phyloP scores from a whole-genome alignment of 2,888 invertebrate genomes.

The Nasonia oneida region DNA sequence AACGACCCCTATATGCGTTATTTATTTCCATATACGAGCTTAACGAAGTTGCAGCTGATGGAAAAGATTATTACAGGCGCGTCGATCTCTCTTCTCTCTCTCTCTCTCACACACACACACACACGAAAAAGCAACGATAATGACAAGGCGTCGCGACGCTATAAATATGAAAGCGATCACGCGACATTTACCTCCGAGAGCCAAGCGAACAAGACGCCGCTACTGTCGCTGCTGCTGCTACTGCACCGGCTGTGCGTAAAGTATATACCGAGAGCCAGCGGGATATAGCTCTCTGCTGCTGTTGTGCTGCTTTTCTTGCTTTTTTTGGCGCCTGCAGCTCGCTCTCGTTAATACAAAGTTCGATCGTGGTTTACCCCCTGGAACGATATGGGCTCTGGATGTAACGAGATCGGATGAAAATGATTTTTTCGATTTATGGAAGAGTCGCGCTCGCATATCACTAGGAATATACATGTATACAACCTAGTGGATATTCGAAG shows the following conservation, averaged over 20 bases:
- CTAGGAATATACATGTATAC: too few species aligned
- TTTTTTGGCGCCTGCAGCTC: neutral
- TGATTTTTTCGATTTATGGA: too few species aligned
- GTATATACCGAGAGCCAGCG: neutral
- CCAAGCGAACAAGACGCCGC: neutral
- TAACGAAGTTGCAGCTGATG: neutral
- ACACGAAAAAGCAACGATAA: neutral
- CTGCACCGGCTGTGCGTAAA: conserved; percentile 7
- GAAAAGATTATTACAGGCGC: neutral
- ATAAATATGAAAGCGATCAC: conserved; percentile 41
- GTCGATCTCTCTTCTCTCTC: neutral
- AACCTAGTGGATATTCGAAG: too few species aligned
- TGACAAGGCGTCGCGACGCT: neutral
- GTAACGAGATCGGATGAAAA: too few species aligned
- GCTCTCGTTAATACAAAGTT: neutral
- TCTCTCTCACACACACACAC: too few species aligned
- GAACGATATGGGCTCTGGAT: too few species aligned
- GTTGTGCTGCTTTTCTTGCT: neutral
- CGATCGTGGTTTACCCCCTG: neutral
- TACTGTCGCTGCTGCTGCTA: neutral
- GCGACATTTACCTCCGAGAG: conserved; percentile 14
- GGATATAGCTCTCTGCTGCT: neutral
- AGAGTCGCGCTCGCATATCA: too few species aligned
- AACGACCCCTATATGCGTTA: too few species aligned
- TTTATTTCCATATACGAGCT: neutral